Base-by-base conservation (phyloP, 2,113 vertebrate genomes). In the Choloepus hoffmanni region DNA sequence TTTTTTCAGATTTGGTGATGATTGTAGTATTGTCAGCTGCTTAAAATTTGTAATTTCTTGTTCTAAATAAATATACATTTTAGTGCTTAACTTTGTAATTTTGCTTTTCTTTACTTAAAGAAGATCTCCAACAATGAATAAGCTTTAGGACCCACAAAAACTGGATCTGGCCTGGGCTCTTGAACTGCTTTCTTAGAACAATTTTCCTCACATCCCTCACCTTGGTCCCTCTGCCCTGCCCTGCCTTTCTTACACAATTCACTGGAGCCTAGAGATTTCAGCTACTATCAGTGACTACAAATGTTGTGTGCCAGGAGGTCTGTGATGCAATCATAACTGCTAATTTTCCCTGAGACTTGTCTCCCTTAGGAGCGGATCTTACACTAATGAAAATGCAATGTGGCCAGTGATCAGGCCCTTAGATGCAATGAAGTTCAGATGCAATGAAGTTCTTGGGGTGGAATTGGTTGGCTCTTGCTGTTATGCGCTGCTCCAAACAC, bases 1-100 rank as follows among this genome's bases (percentile, higher is more conserved):
- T 48, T 87, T n/a, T 81, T 55, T n/a, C 48, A 30, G 43, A 33
- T 83, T 72, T 87, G 63, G 50, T 74, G 85, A 79, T 73, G n/a
- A 81, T 81, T 11, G 3, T 36, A 36, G 68, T 33, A 23, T 53
- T 5, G 21, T 50, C 28, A 78, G 9, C 19, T 73, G 92, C 72
- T 81, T 48, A 48, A 78, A 36, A 23, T 65, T 40, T 33, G 11
- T 33, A 92, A 30, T 65, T 65, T 79, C 43, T 68, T 77, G 48
- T 60, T 78, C 65, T 74, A 68, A 85, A 67, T n/a, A 60, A 77
- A 77, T 48, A 53, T 50, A 76, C 50, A 58, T 16, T n/a, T 48
- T 48, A 30, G 62, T 30, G 24, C 36, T n/a, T 45, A 45, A 33
- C 77, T 93, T 60, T 43, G 55, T n/a, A 48, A 30, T 65, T 50